Conservation (phyloP, 2,888 invertebrate species). For the Parnassius mnemosyne region DNA sequence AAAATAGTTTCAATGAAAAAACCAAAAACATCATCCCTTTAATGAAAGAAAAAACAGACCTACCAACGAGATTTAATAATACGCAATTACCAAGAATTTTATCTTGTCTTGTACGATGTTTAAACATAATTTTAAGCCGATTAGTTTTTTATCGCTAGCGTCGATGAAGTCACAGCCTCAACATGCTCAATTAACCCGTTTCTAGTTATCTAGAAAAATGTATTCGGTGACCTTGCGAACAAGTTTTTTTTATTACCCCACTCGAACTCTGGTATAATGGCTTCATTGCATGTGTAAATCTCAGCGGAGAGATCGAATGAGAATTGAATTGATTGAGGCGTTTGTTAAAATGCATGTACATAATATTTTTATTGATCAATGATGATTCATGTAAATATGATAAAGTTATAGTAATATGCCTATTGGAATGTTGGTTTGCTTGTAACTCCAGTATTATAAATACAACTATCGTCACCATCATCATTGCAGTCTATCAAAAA, state of each 20-base stretch:
- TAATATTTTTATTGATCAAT: too few relatives aligned
- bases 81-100: conserved; percentile 14
- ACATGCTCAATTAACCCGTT: conserved; percentile 26
- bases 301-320: not conserved
- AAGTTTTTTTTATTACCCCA: conserved; percentile 15
- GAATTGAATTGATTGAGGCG: too few relatives aligned
- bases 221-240: conserved; percentile 24
- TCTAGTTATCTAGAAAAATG: conserved; percentile 26
- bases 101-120: conserved; percentile 13
- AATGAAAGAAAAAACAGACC: not conserved
- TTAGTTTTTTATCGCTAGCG: conserved; percentile 20
- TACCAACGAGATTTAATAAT: conserved; percentile 10
- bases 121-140: conserved; percentile 25
- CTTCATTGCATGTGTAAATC: not conserved
- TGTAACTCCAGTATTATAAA: too few relatives aligned
- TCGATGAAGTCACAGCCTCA: conserved; percentile 16
- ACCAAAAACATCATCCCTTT: too few relatives aligned
- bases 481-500: too few relatives aligned
- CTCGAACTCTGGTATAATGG: conserved; percentile 1
- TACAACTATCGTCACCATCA: too few relatives aligned
- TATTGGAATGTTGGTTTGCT: too few relatives aligned
- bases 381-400: too few relatives aligned
- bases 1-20: too few relatives aligned
- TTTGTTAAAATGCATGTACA: too few relatives aligned
- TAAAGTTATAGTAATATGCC: too few relatives aligned